phyloP scores from a whole-genome alignment of 2,888 invertebrate genomes.

The Margaritifera margaritifera region DNA sequence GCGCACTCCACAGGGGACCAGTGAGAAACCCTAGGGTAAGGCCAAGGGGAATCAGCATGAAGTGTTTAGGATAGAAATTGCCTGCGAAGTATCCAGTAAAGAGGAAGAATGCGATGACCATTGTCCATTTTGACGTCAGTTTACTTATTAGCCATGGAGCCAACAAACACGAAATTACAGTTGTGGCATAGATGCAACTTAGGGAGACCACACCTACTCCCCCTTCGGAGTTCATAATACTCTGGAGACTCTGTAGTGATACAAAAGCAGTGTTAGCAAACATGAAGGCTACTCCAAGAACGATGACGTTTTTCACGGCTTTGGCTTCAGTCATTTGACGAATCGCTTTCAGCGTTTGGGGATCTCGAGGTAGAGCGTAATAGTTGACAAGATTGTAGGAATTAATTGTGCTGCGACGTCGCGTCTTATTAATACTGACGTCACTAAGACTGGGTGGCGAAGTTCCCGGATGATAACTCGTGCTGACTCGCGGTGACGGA shows the following conservation, averaged over 20 bases:
- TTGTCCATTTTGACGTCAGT: slow-evolving; percentile 68
- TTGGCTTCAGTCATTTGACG: slow-evolving; percentile 57
- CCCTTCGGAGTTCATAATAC: slow-evolving; percentile 60
- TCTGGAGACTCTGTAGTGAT: slow-evolving; percentile 66
- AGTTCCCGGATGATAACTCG: slow-evolving; percentile 28
- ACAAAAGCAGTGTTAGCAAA: slow-evolving; percentile 68
- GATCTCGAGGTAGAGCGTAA: slow-evolving; percentile 50
- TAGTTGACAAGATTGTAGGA: slow-evolving; percentile 55
- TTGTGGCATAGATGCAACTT: slow-evolving; percentile 65
- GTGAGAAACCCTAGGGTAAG: slow-evolving; percentile 61
- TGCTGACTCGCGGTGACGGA: slow-evolving; percentile 35
- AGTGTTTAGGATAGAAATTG: slow-evolving; percentile 65
- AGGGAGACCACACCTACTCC: slow-evolving; percentile 67
- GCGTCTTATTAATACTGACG: slow-evolving; percentile 38
- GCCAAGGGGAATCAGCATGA: slow-evolving; percentile 63
- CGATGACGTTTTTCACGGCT: slow-evolving; percentile 65
- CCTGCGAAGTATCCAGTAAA: slow-evolving; percentile 65
- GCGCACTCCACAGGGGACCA: slow-evolving; percentile 69
- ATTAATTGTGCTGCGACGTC: slow-evolving; percentile 59
- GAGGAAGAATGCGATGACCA: slow-evolving; percentile 60
- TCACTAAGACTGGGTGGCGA: slow-evolving; percentile 37
- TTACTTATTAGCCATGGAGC: slow-evolving; percentile 67
- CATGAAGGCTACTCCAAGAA: slow-evolving; percentile 66
- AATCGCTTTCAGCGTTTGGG: slow-evolving; percentile 41
- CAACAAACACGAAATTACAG: slow-evolving; percentile 66